Base-by-base conservation (phyloP, 2,797 vertebrate species). In the Pseudomugil tenellus region DNA sequence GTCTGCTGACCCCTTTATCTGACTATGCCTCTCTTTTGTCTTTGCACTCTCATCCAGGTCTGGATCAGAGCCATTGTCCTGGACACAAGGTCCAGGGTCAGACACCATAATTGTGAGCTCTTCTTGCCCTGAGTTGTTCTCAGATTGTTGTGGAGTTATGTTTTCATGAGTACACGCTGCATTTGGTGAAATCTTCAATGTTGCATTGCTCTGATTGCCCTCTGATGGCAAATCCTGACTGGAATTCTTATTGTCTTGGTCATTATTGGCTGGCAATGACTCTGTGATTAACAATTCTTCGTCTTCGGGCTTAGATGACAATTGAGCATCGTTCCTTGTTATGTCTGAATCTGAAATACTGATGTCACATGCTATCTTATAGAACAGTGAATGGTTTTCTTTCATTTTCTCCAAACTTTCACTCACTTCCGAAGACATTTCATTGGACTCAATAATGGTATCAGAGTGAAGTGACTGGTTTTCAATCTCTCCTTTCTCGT, bases 331-430 rank as follows among this genome's bases (percentile, higher is more conserved):
- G 34, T 73, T 85, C 70, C 76, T 87, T 57, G 89, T 74, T 53
- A 91, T 90, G 48, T 90, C 91, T n/a, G 91, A 81, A 70, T 93
- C 90, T 19, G 91, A 93, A 63, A 92, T 89, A 55, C 86, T 91
- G 64, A 92, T 91, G 61, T 92, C 91, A 55, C 89, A 91, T 6
- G 89, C 87, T 19, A 93, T 91, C 70, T 91, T 90, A 37, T 92
- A 92, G 72, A 92, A 93, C 34, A 93, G 87, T 3, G 89, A 90
- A 74, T 93, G 89, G 71, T 90, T 91, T 35, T 91, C 87, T 59
- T 89, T 91, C 88, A 92, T 91, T 79, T 91, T 91, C 68, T 91
- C 82, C 9, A 91, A 73, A 61, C 87, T 93, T 60, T 90, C 72
- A 35, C 80, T 87, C 66, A 92, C 85, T 12, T 74, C 28, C 7